Evolutionary conservation across 92 coral and sea anemone genomes (phyloP).

Genomic region (Blastomussa wellsi): DNA sequence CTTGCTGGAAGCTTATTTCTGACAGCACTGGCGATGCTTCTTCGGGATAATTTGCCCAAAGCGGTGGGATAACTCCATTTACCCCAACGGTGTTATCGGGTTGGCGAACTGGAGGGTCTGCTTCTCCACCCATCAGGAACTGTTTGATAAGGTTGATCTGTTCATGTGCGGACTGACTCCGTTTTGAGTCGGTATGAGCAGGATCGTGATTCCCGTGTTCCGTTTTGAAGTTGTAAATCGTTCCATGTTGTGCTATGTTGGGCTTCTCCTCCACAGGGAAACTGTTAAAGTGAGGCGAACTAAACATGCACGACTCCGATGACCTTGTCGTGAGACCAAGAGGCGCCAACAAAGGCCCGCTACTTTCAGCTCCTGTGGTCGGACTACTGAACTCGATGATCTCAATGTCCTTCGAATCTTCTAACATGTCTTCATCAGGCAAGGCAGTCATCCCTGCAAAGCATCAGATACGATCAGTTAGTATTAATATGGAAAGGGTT

Average conservation of each 20-base stretch:
- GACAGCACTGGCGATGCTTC: conserved; percentile 32
- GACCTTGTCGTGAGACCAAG: conserved; percentile 4
- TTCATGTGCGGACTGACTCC: conserved; percentile 17
- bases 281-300: neutral
- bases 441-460: neutral
- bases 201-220: conserved; percentile 9
- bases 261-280: conserved; percentile 34
- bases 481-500: neutral
- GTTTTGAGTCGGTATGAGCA: neutral
- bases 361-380: neutral
- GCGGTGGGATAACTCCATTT: conserved; percentile 22
- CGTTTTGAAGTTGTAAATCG: conserved; percentile 9
- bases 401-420: conserved; percentile 34
- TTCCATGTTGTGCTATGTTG: conserved; percentile 1
- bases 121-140: conserved; percentile 35
- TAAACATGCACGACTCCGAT: conserved; percentile 41
- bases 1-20: conserved; percentile 25
- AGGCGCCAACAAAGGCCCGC: conserved; percentile 1
- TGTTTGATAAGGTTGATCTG: conserved; percentile 36
- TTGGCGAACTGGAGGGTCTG: conserved; percentile 5
- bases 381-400: conserved; percentile 8
- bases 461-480: neutral
- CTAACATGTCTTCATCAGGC: conserved; percentile 14
- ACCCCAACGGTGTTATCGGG: neutral
- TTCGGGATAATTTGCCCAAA: conserved; percentile 16